Conservation (phyloP, 1,140 invertebrate genomes). For the Drosophila kikkawai region DNA sequence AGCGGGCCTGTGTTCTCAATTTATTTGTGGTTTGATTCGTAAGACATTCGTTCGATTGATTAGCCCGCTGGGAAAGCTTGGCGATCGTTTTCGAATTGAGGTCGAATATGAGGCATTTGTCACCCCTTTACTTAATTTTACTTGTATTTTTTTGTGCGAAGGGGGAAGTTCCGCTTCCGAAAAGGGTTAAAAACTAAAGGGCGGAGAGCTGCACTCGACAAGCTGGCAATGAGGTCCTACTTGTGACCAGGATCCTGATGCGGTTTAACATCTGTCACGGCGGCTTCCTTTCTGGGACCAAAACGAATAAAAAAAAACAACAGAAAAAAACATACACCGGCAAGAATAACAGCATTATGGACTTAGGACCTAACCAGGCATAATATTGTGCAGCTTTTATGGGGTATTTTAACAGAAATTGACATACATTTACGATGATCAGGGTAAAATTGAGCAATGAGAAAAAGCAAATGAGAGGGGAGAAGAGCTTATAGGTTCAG, state of each 20-base stretch:
- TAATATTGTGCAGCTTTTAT: slow-evolving; percentile 60
- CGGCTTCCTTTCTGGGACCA: slow-evolving; percentile 59
- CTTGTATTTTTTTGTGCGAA: background rate
- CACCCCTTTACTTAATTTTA: slow-evolving; percentile 9
- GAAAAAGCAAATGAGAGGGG: background rate
- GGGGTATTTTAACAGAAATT: slow-evolving; percentile 50
- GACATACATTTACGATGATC: slow-evolving; percentile 32
- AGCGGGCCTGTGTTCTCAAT: slow-evolving; percentile 51
- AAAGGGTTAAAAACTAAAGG: slow-evolving; percentile 36
- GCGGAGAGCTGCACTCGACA: slow-evolving; percentile 59
- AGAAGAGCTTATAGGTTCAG: background rate
- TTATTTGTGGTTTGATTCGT: slow-evolving; percentile 50
- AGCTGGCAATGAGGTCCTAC: slow-evolving; percentile 62
- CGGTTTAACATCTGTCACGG: slow-evolving; percentile 77
- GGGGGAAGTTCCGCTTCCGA: slow-evolving; percentile 4
- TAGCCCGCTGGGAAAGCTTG: slow-evolving; percentile 51
- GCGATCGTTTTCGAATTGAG: slow-evolving; percentile 47
- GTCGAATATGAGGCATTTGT: slow-evolving; percentile 22
- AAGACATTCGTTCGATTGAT: slow-evolving; percentile 67
- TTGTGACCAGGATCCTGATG: slow-evolving; percentile 32
- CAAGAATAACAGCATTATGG: slow-evolving; percentile 41
- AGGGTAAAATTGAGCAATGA: background rate
- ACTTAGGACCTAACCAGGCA: slow-evolving; percentile 41
- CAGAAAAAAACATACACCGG: background rate
- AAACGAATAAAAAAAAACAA: background rate